Conservation (phyloP, 2,113 vertebrate genomes). For the Heliornis fulica region DNA sequence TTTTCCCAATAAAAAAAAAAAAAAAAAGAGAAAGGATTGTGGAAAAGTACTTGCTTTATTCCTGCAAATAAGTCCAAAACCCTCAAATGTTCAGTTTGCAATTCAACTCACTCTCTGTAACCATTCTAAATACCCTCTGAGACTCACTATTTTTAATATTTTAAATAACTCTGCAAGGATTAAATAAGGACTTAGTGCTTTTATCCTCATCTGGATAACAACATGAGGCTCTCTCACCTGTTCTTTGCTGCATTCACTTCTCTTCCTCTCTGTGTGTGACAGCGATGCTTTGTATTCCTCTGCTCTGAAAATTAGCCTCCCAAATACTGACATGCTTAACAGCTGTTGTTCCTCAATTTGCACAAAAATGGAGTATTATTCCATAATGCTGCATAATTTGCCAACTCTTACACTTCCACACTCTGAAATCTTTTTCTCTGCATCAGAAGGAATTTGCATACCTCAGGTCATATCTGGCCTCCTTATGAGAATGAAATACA, state of each 20-base stretch:
- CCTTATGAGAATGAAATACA: background rate
- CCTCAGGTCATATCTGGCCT: background rate
- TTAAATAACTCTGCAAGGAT: slow-evolving; percentile 54
- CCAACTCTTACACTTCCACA: background rate
- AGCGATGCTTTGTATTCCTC: background rate
- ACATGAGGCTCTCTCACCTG: background rate
- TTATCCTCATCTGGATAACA: slow-evolving; percentile 23
- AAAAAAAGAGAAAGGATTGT: background rate
- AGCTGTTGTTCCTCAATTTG: slow-evolving; percentile 32
- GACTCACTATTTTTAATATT: slow-evolving; percentile 49
- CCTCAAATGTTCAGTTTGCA: background rate
- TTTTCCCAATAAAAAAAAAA: background rate
- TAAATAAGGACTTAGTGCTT: slow-evolving; percentile 50
- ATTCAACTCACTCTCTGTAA: slow-evolving; percentile 15
- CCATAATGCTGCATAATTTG: background rate
- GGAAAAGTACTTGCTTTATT: background rate
- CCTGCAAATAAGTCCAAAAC: background rate
- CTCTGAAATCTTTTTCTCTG: slow-evolving; percentile 9
- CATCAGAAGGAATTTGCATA: slow-evolving; percentile 29
- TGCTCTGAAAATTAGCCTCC: slow-evolving; percentile 31
- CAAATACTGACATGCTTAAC: slow-evolving; percentile 10
- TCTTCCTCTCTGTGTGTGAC: background rate
- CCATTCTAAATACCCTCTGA: slow-evolving; percentile 24
- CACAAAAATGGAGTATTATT: slow-evolving; percentile 23
- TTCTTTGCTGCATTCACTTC: background rate